Conservation (phyloP, 2,888 invertebrate genomes). For the Mythimna loreyi region DNA sequence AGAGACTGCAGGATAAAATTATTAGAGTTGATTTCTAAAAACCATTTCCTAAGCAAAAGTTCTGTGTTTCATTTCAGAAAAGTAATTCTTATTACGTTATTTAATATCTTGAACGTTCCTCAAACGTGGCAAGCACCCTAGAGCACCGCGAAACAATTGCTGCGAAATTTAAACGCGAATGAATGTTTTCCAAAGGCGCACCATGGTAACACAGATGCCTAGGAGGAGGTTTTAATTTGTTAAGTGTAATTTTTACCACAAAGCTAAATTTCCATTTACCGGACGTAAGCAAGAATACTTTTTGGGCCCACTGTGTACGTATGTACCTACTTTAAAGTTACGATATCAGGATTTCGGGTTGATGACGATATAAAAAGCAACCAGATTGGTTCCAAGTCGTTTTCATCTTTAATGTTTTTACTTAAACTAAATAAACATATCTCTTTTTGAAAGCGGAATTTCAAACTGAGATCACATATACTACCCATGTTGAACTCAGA, state of each 20-base stretch:
- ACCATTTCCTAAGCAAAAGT: not conserved
- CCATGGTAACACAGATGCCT: conserved; percentile 7
- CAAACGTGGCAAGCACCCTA: conserved; percentile 29
- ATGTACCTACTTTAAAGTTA: no score
- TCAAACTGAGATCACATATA: conserved; percentile 47
- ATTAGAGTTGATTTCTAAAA: not conserved
- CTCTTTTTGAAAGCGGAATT: conserved; percentile 29
- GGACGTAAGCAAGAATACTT: not conserved
- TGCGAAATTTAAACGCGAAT: conserved; percentile 46
- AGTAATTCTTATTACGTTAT: conserved; percentile 20
- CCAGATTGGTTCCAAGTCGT: not conserved
- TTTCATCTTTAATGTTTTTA: not conserved
- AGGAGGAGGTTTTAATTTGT: conserved; percentile 19
- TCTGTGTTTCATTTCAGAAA: not conserved
- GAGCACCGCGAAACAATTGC: conserved; percentile 34
- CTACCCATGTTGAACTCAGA: conserved; percentile 37
- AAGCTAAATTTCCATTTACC: not conserved
- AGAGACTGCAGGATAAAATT: no score
- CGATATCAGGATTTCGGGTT: no score
- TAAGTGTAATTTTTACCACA: not conserved
- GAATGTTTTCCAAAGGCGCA: conserved; percentile 43
- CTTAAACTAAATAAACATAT: not conserved
- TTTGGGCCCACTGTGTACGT: not conserved
- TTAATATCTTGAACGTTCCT: conserved; percentile 24
- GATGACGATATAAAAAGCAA: not conserved